phyloP scores from a whole-genome alignment of 2,113 vertebrate genomes.

The Aptenodytes forsteri region DNA sequence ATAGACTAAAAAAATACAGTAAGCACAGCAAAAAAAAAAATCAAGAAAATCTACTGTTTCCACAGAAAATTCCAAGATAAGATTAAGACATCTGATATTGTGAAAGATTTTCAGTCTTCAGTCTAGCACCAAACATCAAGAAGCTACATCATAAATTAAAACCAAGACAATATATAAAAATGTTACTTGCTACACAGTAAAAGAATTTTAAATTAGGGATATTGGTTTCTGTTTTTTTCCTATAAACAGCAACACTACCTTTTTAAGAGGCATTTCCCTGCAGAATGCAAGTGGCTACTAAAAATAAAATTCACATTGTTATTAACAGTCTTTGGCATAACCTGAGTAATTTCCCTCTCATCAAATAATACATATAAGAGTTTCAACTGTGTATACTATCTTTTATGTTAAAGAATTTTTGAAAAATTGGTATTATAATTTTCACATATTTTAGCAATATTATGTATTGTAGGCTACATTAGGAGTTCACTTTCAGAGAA shows the following conservation, averaged over 20 bases:
- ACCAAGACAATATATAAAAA: neutral
- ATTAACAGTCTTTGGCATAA: neutral
- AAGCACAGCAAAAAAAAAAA: neutral
- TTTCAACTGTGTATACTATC: neutral
- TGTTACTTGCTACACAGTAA: neutral
- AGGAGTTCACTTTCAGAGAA: neutral
- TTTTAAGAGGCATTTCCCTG: neutral
- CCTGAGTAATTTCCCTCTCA: neutral
- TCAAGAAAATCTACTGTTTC: no score
- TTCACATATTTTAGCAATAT: neutral
- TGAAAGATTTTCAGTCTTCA: neutral
- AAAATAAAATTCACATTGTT: neutral
- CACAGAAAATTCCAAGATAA: no score
- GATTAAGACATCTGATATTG: neutral
- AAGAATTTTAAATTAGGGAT: neutral
- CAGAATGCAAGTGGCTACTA: neutral
- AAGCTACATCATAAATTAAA: neutral
- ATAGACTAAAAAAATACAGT: neutral
- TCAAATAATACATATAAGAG: neutral
- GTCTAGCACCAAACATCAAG: neutral
- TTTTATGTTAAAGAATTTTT: neutral
- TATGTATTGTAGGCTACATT: neutral
- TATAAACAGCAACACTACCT: neutral
- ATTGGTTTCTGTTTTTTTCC: neutral
- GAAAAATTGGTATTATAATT: neutral